phyloP scores from a whole-genome alignment of 2,888 invertebrate species.

The Sepioteuthis lessoniana region DNA sequence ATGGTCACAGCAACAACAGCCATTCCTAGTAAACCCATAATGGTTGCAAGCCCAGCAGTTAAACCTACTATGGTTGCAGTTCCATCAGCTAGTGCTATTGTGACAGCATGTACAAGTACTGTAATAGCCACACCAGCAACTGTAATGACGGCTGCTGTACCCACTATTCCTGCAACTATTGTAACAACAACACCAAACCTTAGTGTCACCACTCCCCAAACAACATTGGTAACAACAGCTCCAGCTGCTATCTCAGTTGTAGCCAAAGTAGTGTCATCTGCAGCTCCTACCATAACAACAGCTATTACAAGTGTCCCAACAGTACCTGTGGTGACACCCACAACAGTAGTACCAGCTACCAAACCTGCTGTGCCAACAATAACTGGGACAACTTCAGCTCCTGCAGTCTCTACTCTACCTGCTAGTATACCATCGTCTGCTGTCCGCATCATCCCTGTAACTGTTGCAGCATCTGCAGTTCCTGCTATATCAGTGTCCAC shows the following conservation, averaged over 20 bases:
- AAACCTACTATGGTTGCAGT: neutral
- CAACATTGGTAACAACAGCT: neutral
- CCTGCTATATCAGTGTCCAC: neutral
- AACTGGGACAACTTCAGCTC: neutral
- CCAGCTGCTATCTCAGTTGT: neutral
- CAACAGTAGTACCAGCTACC: neutral
- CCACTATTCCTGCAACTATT: neutral
- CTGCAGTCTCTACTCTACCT: slow-evolving; percentile 19
- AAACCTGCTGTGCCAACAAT: neutral
- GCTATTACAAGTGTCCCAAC: neutral
- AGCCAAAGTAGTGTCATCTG: neutral
- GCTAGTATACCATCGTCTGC: neutral
- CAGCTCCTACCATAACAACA: neutral
- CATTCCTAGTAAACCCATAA: neutral
- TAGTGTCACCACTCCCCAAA: neutral
- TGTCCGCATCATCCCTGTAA: neutral
- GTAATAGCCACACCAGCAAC: neutral
- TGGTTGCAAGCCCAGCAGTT: neutral
- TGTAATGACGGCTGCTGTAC: no score
- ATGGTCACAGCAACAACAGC: neutral
- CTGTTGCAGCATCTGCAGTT: slow-evolving; percentile 37
- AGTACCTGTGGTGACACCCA: neutral
- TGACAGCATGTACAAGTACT: neutral
- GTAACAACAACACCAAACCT: neutral
- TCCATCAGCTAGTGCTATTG: slow-evolving; percentile 41